Evolutionary conservation across 2,888 invertebrate species (phyloP), one percentile per base, ranked within the genome.

Genomic region (Operophtera brumata): DNA sequence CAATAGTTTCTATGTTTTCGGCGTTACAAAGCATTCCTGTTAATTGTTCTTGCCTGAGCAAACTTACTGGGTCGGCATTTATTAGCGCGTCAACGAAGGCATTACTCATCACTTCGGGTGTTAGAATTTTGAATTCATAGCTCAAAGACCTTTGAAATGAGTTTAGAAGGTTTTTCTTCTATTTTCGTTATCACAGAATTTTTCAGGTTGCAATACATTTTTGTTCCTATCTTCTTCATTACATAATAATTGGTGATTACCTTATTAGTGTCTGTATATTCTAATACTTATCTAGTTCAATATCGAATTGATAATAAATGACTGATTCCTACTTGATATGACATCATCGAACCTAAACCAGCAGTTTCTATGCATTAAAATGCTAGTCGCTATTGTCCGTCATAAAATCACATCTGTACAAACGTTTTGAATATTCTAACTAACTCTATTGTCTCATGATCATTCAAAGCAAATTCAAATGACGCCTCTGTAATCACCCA

Each of bases 11-110:
- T 45, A 49, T 65, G 62, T 65, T 60, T 56, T 55, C 48, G 50
- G 60, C 40, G 51, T 57, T 57, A 79, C 79, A 80, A 79, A 80
- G 71, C 69, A 60, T 70, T 67, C 65, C 66, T 66, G 79, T 79
- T 84, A 82, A 84, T 84, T 83, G 78, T 78, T 81, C 68, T 69
- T 58, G 63, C 61, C 64, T 65, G 67, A 75, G 74, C 69, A 68
- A 72, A 76, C 69, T 77, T 80, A 80, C 76, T 78, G 71, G 80
- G 77, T 75, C 77, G 70, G 73, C 58, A 70, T 77, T 77, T 77
- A 75, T 79, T 81, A 80, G 67, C 70, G 64, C 66, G 68, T 64
- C 56, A 61, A 69, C 64, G 60, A 65, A 66, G 66, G 62, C 47
- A 63, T 73, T 75, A 76, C 70, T 75, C 77, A 72, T 68, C 63